Conservation (phyloP, 2,797 vertebrate species). For the Psittacula echo region DNA sequence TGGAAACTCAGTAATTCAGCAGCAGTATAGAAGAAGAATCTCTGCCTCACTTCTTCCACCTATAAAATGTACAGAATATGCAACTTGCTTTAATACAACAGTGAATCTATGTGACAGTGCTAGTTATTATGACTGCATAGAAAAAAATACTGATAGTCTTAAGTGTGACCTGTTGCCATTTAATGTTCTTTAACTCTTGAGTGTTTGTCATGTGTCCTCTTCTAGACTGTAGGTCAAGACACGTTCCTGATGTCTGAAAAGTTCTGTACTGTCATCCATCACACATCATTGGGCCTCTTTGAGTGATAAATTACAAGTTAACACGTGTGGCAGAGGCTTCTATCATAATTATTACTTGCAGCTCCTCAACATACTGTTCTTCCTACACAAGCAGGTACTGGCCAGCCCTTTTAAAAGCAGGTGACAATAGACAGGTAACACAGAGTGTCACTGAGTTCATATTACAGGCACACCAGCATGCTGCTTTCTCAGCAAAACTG, state of each 20-base stretch:
- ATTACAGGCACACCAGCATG: not conserved
- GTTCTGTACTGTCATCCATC: not conserved
- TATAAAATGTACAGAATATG: not conserved
- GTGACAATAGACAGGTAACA: not conserved
- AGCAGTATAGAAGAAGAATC: not conserved
- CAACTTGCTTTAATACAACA: not conserved
- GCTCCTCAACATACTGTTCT: not conserved
- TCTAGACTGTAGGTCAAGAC: not conserved
- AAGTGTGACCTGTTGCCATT: accelerated
- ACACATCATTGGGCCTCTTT: not conserved
- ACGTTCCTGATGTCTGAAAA: not conserved
- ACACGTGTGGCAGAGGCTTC: not conserved
- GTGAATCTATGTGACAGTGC: not conserved
- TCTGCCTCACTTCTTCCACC: not conserved
- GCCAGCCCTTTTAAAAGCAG: not conserved
- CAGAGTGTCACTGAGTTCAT: not conserved
- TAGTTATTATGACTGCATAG: not conserved
- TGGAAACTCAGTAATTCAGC: not conserved
- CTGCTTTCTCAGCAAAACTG: not conserved
- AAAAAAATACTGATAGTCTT: not conserved
- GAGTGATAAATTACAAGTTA: not conserved
- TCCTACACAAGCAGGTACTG: not conserved
- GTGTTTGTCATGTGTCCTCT: not conserved
- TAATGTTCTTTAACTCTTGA: not conserved
- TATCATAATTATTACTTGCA: not conserved